These are phyloP conservation scores for Anolis apletophallus DNA, from an alignment of 2,797 vertebrate species.

Conservation along the genomic window DNA sequence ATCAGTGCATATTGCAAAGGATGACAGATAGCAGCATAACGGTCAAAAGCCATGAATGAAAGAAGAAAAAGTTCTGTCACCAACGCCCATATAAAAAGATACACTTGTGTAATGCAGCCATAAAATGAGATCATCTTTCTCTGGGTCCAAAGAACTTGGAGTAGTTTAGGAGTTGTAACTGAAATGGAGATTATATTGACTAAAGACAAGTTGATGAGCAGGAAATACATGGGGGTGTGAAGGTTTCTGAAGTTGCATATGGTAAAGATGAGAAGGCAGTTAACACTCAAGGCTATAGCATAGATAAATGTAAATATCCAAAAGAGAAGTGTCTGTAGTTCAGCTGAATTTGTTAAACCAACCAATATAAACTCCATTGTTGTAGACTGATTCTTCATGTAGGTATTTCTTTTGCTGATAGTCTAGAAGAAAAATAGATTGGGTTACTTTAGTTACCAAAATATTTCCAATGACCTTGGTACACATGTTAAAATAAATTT, in stretches of 20 bases:
- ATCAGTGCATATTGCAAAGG: slow-evolving; percentile 57
- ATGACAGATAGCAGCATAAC: slow-evolving; percentile 51
- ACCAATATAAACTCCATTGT: slow-evolving; percentile 52
- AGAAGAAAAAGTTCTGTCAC: slow-evolving; percentile 54
- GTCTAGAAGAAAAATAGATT: background rate
- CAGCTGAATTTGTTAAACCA: slow-evolving; percentile 44
- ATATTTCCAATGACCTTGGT: no score
- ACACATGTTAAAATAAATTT: background rate
- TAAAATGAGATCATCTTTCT: slow-evolving; percentile 31
- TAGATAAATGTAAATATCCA: slow-evolving; percentile 48
- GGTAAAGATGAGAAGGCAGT: slow-evolving; percentile 50
- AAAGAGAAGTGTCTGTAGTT: slow-evolving; percentile 49
- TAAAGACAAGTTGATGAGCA: slow-evolving; percentile 58
- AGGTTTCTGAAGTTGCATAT: slow-evolving; percentile 41
- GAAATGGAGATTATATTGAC: slow-evolving; percentile 51
- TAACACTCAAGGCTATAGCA: slow-evolving; percentile 40
- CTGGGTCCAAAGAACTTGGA: slow-evolving; percentile 37
- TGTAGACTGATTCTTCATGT: slow-evolving; percentile 31
- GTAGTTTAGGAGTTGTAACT: slow-evolving; percentile 40
- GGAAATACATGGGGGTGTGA: slow-evolving; percentile 61
- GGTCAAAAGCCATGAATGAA: slow-evolving; percentile 59
- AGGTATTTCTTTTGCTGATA: background rate
- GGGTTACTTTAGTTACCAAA: background rate
- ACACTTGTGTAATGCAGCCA: slow-evolving; percentile 52
- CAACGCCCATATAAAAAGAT: slow-evolving; percentile 44